Conservation (phyloP, 2,113 vertebrate species). For the Leiothrix lutea region DNA sequence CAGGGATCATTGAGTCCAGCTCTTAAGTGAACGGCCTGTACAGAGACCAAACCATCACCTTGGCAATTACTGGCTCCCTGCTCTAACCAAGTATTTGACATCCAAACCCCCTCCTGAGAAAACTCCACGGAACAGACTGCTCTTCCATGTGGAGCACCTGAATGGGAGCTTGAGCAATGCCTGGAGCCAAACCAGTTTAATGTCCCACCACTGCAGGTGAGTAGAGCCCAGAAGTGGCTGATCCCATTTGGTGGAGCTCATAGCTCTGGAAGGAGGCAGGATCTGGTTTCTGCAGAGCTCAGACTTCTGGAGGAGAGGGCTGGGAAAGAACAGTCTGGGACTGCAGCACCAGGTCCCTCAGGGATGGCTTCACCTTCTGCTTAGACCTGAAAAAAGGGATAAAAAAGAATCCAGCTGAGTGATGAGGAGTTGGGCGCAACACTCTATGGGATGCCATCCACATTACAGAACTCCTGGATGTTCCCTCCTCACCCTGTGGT, state of each 20-base stretch:
- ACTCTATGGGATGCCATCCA: fast-evolving
- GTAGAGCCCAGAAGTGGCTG: fast-evolving
- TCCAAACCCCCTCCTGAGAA: no score
- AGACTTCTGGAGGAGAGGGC: neutral
- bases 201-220: fast-evolving
- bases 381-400: neutral
- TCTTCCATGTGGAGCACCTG: fast-evolving
- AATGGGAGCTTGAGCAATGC: fast-evolving
- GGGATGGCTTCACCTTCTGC: fast-evolving
- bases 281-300: neutral
- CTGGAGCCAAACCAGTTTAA: neutral
- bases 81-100: neutral
- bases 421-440: fast-evolving
- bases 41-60: neutral
- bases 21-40: neutral
- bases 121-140: fast-evolving
- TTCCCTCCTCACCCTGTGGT: fast-evolving
- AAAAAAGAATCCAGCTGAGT: fast-evolving
- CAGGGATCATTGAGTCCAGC: neutral
- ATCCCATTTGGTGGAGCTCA: neutral
- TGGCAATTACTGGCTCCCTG: neutral
- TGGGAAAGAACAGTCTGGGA: neutral
- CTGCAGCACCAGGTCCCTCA: neutral
- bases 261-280: fast-evolving
- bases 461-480: fast-evolving